These are phyloP conservation scores for Plectrocnemia conspersa DNA, from an alignment of 1,140 invertebrate species.

Conservation along the genomic window DNA sequence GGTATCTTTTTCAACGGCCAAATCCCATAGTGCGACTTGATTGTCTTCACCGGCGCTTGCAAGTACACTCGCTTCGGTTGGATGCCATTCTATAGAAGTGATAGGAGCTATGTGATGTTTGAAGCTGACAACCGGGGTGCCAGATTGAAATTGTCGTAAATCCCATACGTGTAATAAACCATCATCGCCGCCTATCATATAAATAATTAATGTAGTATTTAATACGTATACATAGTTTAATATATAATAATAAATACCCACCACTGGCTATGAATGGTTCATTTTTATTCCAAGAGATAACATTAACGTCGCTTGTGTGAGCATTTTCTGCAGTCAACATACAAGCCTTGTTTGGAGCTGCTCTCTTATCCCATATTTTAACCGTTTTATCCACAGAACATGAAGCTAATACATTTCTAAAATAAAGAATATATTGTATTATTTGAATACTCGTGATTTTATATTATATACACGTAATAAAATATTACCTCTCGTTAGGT, in stretches of 20 bases:
- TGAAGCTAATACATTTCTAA: slow-evolving; percentile 81
- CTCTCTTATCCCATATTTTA: slow-evolving; percentile 87
- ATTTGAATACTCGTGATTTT: no score
- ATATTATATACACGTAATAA: not conserved
- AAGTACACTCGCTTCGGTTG: slow-evolving; percentile 85
- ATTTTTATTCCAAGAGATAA: slow-evolving; percentile 92
- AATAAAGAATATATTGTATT: no score
- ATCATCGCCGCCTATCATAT: slow-evolving; percentile 83
- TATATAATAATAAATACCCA: slow-evolving; percentile 31
- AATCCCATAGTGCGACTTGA: slow-evolving; percentile 96
- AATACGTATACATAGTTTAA: not conserved
- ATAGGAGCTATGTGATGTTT: slow-evolving; percentile 91
- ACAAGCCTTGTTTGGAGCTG: slow-evolving; percentile 78
- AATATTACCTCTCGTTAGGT: slow-evolving; percentile 72
- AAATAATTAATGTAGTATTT: slow-evolving; percentile 10
- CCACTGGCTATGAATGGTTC: slow-evolving; percentile 89
- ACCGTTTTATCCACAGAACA: slow-evolving; percentile 93
- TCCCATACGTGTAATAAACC: slow-evolving; percentile 94
- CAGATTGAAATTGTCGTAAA: slow-evolving; percentile 78
- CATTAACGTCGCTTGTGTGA: slow-evolving; percentile 92
- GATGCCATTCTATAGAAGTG: slow-evolving; percentile 97
- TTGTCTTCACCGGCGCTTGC: slow-evolving; percentile 92
- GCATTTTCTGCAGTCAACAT: slow-evolving; percentile 86
- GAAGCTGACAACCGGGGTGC: slow-evolving; percentile 82
- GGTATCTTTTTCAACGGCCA: slow-evolving; percentile 83